Evolutionary conservation across 2,797 vertebrate species (phyloP), one percentile per base, ranked within the genome.

Genomic region (Paedocypris micromegethes): DNA sequence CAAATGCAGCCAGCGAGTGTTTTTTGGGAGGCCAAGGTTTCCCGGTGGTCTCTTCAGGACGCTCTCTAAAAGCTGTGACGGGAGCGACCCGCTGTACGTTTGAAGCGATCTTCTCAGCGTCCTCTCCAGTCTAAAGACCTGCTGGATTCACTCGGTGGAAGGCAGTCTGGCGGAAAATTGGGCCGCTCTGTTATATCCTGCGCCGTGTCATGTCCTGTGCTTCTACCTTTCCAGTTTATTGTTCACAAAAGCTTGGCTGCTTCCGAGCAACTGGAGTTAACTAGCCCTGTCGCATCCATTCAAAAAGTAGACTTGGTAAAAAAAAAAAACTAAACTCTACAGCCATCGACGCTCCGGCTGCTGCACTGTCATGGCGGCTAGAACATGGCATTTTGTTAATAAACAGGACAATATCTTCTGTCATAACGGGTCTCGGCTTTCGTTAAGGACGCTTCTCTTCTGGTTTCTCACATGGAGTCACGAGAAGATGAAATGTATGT

Each of bases 121-220:
- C 40, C 51, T 53, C 43, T 56, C 59, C 49, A 23, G 23, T 70
- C 23, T 4, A 63, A n/a, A 58, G 23, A 44, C 56, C 53, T 57
- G 60, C 57, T 64, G 68, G 72, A 49, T 46, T 51, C 44, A 9
- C 45, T 66, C 4, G 46, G 77, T 45, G 63, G 79, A 72, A 82
- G 71, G 83, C 86, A 88, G 83, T 75, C 81, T 88, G 83, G 83
- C 84, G 88, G 86, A 88, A 88, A 89, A 88, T 88, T 88, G 86
- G 85, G 86, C 86, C 80, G 75, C 83, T 84, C 78, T 77, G 83
- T 80, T 82, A 84, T 87, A 86, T 85, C 52, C 52, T 43, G 67
- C 0, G 9, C 68, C 43, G 49, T 62, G 67, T 70, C 67, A 49
- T 70, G 63, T 66, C 85, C 79, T 64, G 77, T 79, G 79, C 80